These are phyloP conservation scores for Pogonocichla stellata DNA, from an alignment of 2,113 vertebrate species.

Conservation along the genomic window DNA sequence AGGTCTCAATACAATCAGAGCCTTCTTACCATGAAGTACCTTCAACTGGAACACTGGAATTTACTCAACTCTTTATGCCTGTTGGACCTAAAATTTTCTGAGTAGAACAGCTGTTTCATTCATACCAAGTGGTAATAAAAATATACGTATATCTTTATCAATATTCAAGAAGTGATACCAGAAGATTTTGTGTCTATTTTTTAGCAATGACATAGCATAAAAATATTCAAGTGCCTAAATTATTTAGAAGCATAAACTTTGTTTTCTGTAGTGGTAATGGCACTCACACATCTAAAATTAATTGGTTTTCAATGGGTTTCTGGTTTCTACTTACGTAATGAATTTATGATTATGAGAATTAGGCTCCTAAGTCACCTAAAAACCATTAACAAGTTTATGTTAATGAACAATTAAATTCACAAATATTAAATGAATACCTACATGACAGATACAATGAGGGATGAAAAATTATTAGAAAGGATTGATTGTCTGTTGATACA, in stretches of 20 bases:
- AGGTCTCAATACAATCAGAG: neutral
- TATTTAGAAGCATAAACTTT: neutral
- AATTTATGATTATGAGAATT: neutral
- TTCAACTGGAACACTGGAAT: neutral
- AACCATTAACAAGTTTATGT: neutral
- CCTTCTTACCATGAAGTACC: neutral
- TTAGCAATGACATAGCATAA: neutral
- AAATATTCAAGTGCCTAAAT: neutral
- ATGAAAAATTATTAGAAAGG: neutral
- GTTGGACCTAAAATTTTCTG: neutral
- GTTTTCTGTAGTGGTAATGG: neutral
- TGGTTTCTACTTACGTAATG: neutral
- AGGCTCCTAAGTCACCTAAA: neutral
- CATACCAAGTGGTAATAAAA: neutral
- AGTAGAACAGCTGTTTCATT: neutral
- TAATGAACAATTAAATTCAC: neutral
- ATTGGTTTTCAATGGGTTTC: neutral
- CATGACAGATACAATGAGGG: accelerated
- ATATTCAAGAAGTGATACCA: neutral
- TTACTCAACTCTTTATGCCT: neutral
- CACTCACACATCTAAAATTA: neutral
- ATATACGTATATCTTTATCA: neutral
- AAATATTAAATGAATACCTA: neutral
- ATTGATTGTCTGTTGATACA: neutral
- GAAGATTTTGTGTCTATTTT: neutral